phyloP scores from a whole-genome alignment of 2,888 invertebrate species.

The Ecliptopera silaceata region DNA sequence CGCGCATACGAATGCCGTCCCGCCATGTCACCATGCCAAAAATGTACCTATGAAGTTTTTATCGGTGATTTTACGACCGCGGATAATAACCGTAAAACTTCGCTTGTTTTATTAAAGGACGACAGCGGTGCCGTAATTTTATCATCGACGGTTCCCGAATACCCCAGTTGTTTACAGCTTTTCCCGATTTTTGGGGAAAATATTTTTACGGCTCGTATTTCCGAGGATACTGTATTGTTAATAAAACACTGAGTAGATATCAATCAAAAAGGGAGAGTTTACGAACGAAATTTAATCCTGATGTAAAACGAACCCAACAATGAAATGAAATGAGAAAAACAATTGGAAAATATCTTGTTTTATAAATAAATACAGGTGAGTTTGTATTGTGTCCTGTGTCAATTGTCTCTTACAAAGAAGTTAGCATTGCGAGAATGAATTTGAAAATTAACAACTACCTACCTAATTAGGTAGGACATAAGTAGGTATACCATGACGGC shows the following conservation, averaged over 20 bases:
- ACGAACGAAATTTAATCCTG: constrained; percentile 13
- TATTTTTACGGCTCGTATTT: constrained; percentile 13
- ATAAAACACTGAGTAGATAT: constrained; percentile 11
- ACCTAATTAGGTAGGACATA: no score
- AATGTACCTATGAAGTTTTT: constrained; percentile 46
- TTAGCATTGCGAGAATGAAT: no score
- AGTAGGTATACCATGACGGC: no score
- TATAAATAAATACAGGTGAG: no score
- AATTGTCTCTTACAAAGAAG: no score
- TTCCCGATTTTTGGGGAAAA: constrained; percentile 23
- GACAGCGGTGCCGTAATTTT: constrained; percentile 31
- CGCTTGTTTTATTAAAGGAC: constrained; percentile 39
- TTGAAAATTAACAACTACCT: no score
- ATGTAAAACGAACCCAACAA: no score
- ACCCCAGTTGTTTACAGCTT: constrained; percentile 16
- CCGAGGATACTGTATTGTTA: constrained; percentile 2
- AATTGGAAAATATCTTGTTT: not conserved
- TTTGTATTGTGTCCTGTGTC: no score
- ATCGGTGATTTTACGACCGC: constrained; percentile 44
- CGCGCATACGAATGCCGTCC: constrained; percentile 18
- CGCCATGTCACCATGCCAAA: constrained; percentile 21
- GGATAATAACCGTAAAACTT: constrained; percentile 45
- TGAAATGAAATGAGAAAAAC: no score
- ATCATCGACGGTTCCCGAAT: constrained; percentile 24
- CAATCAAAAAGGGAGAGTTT: constrained; percentile 10